Percentiles rank a stretch among this genome's conserved stretches.
phyloP scores from a whole-genome alignment of 2,113 vertebrate species.

The Penelope pileata region DNA sequence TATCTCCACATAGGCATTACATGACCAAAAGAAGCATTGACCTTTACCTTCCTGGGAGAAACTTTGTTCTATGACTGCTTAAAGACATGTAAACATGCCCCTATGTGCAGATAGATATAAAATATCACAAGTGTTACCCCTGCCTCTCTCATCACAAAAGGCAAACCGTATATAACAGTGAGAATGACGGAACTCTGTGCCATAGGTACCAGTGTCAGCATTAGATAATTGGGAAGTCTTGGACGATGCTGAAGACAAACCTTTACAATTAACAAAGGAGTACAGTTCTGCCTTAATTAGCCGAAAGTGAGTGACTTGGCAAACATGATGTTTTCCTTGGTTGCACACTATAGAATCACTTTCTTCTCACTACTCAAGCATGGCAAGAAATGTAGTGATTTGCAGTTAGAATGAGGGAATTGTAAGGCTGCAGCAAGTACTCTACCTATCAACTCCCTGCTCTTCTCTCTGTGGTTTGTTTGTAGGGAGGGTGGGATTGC shows the following conservation, averaged over 20 bases:
- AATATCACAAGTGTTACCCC: background rate
- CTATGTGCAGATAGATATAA: background rate
- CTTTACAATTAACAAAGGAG: background rate
- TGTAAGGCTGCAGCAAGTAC: background rate
- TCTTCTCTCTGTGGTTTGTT: background rate
- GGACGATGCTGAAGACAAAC: background rate
- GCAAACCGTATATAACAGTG: background rate
- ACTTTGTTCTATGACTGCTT: background rate
- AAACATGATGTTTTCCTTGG: rapidly evolving
- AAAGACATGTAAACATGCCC: background rate
- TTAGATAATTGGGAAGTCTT: background rate
- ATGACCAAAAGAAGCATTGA: background rate
- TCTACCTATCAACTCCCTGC: background rate
- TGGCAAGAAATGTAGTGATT: background rate
- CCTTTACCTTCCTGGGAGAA: background rate
- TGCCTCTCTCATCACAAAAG: background rate
- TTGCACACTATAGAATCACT: background rate
- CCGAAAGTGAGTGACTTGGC: background rate
- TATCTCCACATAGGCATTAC: background rate
- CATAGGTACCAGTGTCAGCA: background rate
- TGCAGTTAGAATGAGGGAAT: background rate
- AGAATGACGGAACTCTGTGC: background rate
- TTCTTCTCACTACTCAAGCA: background rate
- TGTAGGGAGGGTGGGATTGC: background rate
- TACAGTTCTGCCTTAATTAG: background rate